Conservation (phyloP, 2,113 vertebrate genomes). For the Mobula hypostoma region DNA sequence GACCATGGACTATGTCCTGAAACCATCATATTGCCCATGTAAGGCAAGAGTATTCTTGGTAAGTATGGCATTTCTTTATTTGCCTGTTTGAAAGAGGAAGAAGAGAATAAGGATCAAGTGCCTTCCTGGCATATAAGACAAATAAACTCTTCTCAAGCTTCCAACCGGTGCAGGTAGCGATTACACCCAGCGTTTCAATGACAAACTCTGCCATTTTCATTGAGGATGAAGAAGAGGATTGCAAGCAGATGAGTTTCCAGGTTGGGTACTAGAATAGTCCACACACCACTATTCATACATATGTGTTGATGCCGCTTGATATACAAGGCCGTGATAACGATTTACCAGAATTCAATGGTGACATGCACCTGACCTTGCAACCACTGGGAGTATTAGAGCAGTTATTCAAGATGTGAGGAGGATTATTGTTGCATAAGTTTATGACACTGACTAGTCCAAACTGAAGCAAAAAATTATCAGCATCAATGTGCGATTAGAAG, state of each 20-base stretch:
- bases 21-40: neutral
- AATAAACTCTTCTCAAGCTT: too few species aligned
- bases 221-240: neutral
- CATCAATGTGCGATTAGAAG: too few species aligned
- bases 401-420: too few species aligned
- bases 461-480: too few species aligned
- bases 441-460: too few species aligned
- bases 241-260: neutral
- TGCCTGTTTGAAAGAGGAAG: neutral
- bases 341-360: neutral
- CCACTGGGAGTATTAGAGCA: neutral
- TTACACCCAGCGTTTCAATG: too few species aligned
- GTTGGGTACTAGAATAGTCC: neutral
- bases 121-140: too few species aligned
- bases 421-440: too few species aligned
- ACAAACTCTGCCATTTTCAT: too few species aligned
- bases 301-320: neutral
- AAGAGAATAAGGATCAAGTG: too few species aligned
- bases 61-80: neutral
- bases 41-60: neutral
- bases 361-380: neutral
- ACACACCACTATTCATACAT: neutral
- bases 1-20: neutral
- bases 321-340: neutral
- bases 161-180: too few species aligned